Evolutionary conservation across 2,888 invertebrate species (phyloP), one percentile per base, ranked within the genome.

Genomic region (Scaeva pyrastri): DNA sequence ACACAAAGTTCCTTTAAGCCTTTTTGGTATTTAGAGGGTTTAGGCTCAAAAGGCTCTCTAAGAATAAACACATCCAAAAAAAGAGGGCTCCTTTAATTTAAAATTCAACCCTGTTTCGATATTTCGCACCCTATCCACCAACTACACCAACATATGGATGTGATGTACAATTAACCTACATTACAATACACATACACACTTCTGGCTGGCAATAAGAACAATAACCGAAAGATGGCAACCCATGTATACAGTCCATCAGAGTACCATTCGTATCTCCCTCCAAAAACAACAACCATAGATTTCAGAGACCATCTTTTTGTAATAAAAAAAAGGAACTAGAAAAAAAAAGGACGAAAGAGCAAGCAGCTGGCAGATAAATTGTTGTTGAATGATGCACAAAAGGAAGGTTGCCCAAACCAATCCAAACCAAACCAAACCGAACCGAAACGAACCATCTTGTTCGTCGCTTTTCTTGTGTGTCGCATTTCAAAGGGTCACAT

Each of bases 141-240:
- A 12, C 2, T 4, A 8, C 19, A n/a, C 10, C 16, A 70, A 45
- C 62, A 43, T 68, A 70, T 62, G 68, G 45, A 14, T 41, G 36
- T 48, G 21, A 71, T 64, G 56, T 36, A 64, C 81, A 81, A 81
- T 81, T 81, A 81, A 81, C 81, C 81, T 76, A 81, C 64, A 76
- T 81, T 71, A 71, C 71, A 60, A 43, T 73, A 19, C 21, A 56
- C 41, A 60, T 75, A 43, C 21, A 55, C 55, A 70, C 62, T 81
- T 75, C 75, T 31, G 8, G 31, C 31, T 81, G 75, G 80, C 80
- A 81, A 81, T 55, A 81, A 81, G 70, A 55, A 81, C 48, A 68
- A 52, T 52, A 68, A 70, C 75, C 45, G 64, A 75, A 41, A 62
- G 70, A 64, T 71, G 41, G 39, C 62, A 71, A 21, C 62, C 75